These are phyloP conservation scores for Hypotaenidia philippensis DNA, from an alignment of 2,797 vertebrate species.

Conservation along the genomic window DNA sequence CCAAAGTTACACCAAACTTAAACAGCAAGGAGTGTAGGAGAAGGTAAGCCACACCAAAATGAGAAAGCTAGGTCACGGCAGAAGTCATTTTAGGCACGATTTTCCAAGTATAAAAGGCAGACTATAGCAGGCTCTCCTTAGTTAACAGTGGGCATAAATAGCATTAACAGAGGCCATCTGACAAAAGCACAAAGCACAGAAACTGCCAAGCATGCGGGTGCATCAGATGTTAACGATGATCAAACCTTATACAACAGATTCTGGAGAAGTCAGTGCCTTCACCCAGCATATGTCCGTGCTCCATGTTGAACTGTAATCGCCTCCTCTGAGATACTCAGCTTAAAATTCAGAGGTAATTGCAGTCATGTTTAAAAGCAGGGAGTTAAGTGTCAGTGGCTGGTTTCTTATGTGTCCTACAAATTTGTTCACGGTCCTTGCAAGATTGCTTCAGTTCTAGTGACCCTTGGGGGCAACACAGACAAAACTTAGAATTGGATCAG, in stretches of 20 bases:
- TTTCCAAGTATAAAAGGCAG: neutral
- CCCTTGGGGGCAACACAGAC: neutral
- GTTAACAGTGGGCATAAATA: conserved; percentile 3
- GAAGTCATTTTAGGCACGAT: neutral
- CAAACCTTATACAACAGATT: conserved; percentile 14
- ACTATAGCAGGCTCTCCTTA: neutral
- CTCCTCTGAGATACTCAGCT: neutral
- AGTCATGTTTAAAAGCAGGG: neutral
- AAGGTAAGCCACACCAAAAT: neutral
- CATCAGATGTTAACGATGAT: conserved; percentile 42
- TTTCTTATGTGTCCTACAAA: neutral
- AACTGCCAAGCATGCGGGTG: neutral
- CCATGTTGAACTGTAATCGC: neutral
- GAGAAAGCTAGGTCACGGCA: neutral
- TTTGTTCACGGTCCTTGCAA: neutral
- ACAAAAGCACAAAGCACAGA: neutral
- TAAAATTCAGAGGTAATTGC: neutral
- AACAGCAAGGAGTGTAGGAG: neutral
- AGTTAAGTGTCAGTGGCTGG: neutral
- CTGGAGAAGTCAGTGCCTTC: conserved; percentile 17
- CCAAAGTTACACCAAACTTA: neutral
- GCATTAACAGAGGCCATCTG: conserved; percentile 36
- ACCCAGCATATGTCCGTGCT: neutral
- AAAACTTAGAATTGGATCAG: neutral
- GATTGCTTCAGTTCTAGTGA: neutral